Conservation (phyloP, 2,888 invertebrate species). For the Harpalus rubripes region DNA sequence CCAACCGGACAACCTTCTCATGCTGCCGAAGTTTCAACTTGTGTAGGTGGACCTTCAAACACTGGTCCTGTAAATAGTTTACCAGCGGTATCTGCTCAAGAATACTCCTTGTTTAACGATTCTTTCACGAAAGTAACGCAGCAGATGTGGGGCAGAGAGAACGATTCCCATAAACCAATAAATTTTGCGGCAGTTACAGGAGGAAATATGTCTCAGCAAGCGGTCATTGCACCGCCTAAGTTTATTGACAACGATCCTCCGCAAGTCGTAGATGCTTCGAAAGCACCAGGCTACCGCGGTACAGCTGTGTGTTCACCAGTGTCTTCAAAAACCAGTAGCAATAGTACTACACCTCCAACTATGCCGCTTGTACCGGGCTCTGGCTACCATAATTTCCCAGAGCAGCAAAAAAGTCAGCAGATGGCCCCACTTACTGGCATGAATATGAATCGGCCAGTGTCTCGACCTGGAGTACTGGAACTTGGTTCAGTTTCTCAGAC, state of each 20-base stretch:
- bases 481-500: slow-evolving; percentile 74
- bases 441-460: slow-evolving; percentile 69
- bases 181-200: slow-evolving; percentile 87
- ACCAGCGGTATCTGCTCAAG: slow-evolving; percentile 77
- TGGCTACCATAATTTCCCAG: slow-evolving; percentile 71
- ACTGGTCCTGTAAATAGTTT: slow-evolving; percentile 69
- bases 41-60: background rate
- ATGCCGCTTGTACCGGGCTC: slow-evolving; percentile 72
- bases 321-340: slow-evolving; percentile 81
- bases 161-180: slow-evolving; percentile 81
- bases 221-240: slow-evolving; percentile 74
- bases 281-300: slow-evolving; percentile 94
- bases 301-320: slow-evolving; percentile 88
- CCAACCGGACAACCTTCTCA: background rate
- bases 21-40: background rate
- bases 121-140: slow-evolving; percentile 83
- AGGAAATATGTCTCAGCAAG: slow-evolving; percentile 76
- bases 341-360: slow-evolving; percentile 79
- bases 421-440: slow-evolving; percentile 75
- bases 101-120: slow-evolving; percentile 94
- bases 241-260: slow-evolving; percentile 80
- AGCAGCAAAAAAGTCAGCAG: slow-evolving; percentile 72
- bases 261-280: slow-evolving; percentile 89
- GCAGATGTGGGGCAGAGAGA: slow-evolving; percentile 82
- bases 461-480: slow-evolving; percentile 73